These are phyloP conservation scores for Rhodinocichla rosea DNA, from an alignment of 2,113 vertebrate species.

Conservation along the genomic window DNA sequence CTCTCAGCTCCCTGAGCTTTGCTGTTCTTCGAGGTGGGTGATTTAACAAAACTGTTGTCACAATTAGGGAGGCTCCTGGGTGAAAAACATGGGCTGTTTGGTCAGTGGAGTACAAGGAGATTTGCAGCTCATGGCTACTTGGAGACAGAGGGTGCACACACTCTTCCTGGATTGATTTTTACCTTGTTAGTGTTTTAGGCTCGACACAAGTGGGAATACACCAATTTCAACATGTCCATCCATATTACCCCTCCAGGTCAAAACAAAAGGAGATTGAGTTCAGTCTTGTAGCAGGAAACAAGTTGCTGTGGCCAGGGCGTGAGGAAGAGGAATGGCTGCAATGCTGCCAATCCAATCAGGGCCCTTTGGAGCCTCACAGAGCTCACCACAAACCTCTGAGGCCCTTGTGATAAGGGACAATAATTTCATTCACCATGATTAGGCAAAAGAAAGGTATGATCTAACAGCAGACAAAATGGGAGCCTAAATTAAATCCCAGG, in stretches of 20 bases:
- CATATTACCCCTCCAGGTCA: slow-evolving; percentile 53
- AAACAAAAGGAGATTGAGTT: slow-evolving; percentile 59
- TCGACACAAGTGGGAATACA: slow-evolving; percentile 44
- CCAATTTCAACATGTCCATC: slow-evolving; percentile 25
- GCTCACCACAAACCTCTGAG: not conserved
- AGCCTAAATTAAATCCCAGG: slow-evolving; percentile 48
- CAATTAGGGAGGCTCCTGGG: not conserved
- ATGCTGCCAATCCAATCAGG: slow-evolving; percentile 57
- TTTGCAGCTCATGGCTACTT: not conserved
- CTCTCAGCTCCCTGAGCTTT: not conserved
- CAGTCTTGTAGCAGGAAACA: slow-evolving; percentile 17
- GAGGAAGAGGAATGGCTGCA: slow-evolving; percentile 55
- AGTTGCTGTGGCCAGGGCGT: slow-evolving; percentile 1
- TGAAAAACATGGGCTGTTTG: not conserved
- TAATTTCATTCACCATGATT: slow-evolving; percentile 9
- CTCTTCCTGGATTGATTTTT: slow-evolving; percentile 46
- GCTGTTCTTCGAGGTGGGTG: not conserved
- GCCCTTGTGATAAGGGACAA: not conserved
- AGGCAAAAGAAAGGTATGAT: slow-evolving; percentile 10
- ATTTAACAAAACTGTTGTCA: not conserved
- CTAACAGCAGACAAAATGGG: slow-evolving; percentile 24
- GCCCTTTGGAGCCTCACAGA: not conserved
- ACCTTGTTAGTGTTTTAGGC: slow-evolving; percentile 56
- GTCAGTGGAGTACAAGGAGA: not conserved
- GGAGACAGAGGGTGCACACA: not conserved